Evolutionary conservation across 2,113 vertebrate species (phyloP).

Genomic region (Indicator maculatus): DNA sequence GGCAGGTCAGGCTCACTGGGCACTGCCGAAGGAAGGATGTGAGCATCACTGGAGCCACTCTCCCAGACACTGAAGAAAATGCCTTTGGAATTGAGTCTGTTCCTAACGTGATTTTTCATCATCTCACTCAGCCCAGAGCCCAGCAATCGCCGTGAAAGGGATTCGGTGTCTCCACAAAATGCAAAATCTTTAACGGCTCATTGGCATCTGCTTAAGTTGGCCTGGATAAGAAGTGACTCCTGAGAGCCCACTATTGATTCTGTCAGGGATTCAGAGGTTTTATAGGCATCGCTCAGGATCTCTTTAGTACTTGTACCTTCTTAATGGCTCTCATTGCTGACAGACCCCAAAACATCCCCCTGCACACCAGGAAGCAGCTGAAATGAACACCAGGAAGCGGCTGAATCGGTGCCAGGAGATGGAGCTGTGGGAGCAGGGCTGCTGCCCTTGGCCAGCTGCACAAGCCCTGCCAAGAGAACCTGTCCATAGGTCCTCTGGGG

Average conservation of each 20-base stretch:
- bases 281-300: constrained; percentile 54
- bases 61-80: background rate
- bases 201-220: constrained; percentile 48
- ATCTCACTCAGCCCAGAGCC: background rate
- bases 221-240: constrained; percentile 48
- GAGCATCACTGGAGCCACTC: fast-evolving
- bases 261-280: constrained; percentile 61
- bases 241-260: constrained; percentile 61
- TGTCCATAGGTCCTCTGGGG: fast-evolving
- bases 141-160: background rate
- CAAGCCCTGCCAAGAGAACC: background rate
- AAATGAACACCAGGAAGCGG: background rate
- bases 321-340: constrained; percentile 1
- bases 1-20: background rate
- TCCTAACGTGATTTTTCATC: background rate
- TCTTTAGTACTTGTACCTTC: constrained; percentile 37
- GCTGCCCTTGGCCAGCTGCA: fast-evolving
- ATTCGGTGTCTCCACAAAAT: constrained; percentile 34
- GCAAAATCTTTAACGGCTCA: constrained; percentile 57
- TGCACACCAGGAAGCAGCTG: background rate
- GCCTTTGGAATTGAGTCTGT: background rate
- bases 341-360: background rate
- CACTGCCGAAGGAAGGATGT: fast-evolving
- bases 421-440: background rate
- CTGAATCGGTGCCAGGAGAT: background rate